Conservation (phyloP, 2,888 invertebrate species). For the Orchesellides sinensis region DNA sequence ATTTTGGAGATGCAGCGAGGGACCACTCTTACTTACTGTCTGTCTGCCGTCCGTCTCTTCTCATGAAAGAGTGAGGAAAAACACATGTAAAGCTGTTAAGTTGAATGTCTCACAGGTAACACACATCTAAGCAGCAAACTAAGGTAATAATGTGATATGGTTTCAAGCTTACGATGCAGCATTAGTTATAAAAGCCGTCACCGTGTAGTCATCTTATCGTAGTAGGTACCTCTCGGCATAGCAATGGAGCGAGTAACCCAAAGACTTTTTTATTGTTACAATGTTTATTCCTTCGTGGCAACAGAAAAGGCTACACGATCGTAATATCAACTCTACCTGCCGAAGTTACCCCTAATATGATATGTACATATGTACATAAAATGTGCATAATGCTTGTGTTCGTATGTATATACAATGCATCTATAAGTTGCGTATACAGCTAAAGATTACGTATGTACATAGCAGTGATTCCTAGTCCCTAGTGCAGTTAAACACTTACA, state of each 20-base stretch:
- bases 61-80: constrained; percentile 62
- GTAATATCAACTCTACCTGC: constrained; percentile 21
- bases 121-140: constrained; percentile 11
- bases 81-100: constrained; percentile 64
- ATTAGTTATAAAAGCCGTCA: constrained; percentile 50
- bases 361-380: neutral
- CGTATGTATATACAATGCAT: neutral
- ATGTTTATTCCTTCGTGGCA: constrained; percentile 22
- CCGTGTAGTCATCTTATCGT: constrained; percentile 31
- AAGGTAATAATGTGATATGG: constrained; percentile 16
- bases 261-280: constrained; percentile 24
- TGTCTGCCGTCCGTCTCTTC: constrained; percentile 60
- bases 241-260: constrained; percentile 38
- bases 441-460: neutral
- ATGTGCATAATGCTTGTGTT: neutral
- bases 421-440: neutral
- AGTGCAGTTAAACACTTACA: neutral
- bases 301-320: neutral
- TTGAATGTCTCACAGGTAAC: constrained; percentile 61
- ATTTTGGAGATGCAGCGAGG: constrained; percentile 50
- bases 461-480: neutral
- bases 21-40: constrained; percentile 62
- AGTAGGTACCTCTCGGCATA: constrained; percentile 55
- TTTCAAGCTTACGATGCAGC: constrained; percentile 16
- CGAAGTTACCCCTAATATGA: too few species aligned